Conservation (phyloP, 2,888 invertebrate genomes). For the Hesperia comma region DNA sequence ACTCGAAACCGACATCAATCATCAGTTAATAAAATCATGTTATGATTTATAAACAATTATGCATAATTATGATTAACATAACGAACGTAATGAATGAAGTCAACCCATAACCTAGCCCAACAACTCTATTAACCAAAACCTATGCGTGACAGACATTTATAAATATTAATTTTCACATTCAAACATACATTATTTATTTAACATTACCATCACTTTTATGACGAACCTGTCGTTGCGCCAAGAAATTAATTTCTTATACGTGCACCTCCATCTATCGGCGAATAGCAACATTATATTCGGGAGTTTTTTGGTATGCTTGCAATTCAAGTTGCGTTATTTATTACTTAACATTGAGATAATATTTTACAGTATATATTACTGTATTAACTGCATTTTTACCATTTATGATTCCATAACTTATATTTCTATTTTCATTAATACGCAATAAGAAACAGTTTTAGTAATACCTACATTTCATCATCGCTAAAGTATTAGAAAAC, state of each 20-base stretch:
- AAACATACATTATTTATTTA: slow-evolving; percentile 30
- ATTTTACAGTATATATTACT: too few relatives aligned
- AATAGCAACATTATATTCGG: slow-evolving; percentile 56
- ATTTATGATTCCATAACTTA: too few relatives aligned
- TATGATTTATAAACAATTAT: slow-evolving; percentile 9
- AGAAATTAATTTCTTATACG: slow-evolving; percentile 32
- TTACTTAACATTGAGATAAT: too few relatives aligned
- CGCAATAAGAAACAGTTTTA: too few relatives aligned
- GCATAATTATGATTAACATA: slow-evolving; percentile 13
- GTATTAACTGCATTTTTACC: too few relatives aligned
- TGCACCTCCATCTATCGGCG: slow-evolving; percentile 64
- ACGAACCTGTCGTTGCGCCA: slow-evolving; percentile 10
- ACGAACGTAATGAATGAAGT: slow-evolving; percentile 16
- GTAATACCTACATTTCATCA: too few relatives aligned
- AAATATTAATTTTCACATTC: slow-evolving; percentile 35
- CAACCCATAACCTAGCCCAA: slow-evolving; percentile 32
- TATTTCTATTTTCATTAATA: too few relatives aligned
- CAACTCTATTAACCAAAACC: slow-evolving; percentile 24
- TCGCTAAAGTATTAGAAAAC: too few relatives aligned
- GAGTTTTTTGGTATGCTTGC: neutral
- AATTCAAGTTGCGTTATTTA: neutral
- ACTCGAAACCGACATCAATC: neutral
- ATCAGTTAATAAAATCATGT: slow-evolving; percentile 11
- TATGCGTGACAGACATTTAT: slow-evolving; percentile 37
- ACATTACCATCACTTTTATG: slow-evolving; percentile 28